Evolutionary conservation across 2,797 vertebrate species (phyloP), one percentile per base, ranked within the genome.

Genomic region (Xenops minutus): DNA sequence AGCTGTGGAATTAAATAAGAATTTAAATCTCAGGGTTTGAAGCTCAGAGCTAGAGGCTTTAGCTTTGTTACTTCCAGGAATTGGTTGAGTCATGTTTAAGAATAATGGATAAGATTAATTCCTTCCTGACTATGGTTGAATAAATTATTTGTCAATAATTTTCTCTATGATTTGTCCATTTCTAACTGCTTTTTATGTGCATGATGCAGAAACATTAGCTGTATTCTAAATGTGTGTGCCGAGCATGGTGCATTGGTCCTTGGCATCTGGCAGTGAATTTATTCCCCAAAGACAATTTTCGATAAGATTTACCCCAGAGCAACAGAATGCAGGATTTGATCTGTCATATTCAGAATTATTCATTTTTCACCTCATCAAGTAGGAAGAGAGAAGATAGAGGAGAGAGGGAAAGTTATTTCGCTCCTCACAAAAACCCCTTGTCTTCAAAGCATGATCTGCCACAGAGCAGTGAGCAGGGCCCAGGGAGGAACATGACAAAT

Each of bases 21-120:
- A 94, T 96, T 95, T 95, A 94, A 96, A 95, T 96, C 93, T 95
- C 86, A 66, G 78, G 73, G 93, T 80, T 85, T 55, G 12, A 82
- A 93, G 92, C 86, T 81, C 71, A 84, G 76, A 94, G 63, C 67
- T 59, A 88, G 78, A 73, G 74, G 85, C 72, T 92, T 87, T 88
- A 92, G 91, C 63, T 86, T 49, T 92, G 85, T 95, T 95, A 68
- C 96, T 96, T 96, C 92, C 92, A 96, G 92, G 94, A 93, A 93
- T 14, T 51, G 67, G 83, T 89, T 97, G 97, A 97, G 94, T 96
- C 94, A 95, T 92, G 83, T 92, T 95, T 75, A 79, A 88, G 92
- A 94, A 94, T 95, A 95, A 96, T 64, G 73, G 94, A 61, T 68
- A 91, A 94, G 88, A 89, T 93, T 87, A 93, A 95, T 94, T 93